Evolutionary conservation across 2,113 vertebrate species (phyloP).

Genomic region (Epinephelus lanceolatus): DNA sequence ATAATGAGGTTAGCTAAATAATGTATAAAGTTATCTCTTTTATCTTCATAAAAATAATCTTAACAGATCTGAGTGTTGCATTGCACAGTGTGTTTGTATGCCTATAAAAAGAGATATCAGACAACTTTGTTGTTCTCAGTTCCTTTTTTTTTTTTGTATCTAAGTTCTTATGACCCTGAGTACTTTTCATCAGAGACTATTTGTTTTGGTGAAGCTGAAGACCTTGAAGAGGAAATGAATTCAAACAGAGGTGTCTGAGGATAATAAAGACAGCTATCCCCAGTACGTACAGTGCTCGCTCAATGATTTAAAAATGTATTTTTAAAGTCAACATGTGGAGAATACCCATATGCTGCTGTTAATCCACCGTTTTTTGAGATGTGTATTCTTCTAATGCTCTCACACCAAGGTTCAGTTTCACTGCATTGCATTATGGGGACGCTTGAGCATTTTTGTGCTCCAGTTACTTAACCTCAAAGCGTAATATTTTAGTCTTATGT

Average conservation of each 20-base stretch:
- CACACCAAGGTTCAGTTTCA: neutral
- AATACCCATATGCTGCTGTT: neutral
- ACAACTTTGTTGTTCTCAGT: neutral
- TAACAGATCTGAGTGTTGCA: neutral
- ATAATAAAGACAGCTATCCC: slow-evolving; percentile 13
- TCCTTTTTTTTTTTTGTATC: neutral
- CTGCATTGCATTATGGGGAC: neutral
- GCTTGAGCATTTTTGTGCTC: slow-evolving; percentile 1
- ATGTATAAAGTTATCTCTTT: neutral
- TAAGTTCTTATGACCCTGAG: slow-evolving; percentile 14
- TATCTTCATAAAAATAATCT: neutral
- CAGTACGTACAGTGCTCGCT: neutral
- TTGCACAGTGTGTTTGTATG: neutral
- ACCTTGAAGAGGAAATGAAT: slow-evolving; percentile 36
- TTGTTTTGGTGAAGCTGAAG: slow-evolving; percentile 33
- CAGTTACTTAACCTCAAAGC: neutral
- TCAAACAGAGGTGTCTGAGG: slow-evolving; percentile 10
- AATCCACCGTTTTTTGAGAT: neutral
- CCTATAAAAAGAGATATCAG: neutral
- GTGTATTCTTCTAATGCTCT: neutral
- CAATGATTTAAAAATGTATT: slow-evolving; percentile 7
- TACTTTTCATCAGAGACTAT: slow-evolving; percentile 25
- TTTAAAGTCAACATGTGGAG: neutral
- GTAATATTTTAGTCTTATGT: neutral
- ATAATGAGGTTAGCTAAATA: slow-evolving; percentile 30